A percentile compares a stretch with the other conserved stretches of the same genome.
Conservation (phyloP, 2,797 vertebrate species). For the Champsocephalus gunnari region DNA sequence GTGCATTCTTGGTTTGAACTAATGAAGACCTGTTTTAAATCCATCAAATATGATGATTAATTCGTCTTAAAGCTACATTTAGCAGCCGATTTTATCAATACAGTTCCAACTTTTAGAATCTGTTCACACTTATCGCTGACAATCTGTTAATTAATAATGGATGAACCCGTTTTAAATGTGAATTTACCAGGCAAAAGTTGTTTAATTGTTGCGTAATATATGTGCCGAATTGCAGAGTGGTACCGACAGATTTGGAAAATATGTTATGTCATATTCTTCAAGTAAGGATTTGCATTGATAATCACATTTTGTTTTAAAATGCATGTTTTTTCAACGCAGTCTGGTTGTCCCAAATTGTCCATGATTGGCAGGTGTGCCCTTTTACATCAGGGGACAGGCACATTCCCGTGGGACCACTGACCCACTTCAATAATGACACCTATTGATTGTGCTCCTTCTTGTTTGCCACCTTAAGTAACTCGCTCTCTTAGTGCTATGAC, state of each 20-base stretch:
- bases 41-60: neutral
- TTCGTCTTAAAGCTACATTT: neutral
- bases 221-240: slow-evolving; percentile 4
- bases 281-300: neutral
- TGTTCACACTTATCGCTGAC: neutral
- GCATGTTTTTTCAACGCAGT: neutral
- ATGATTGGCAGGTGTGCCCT: neutral
- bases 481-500: neutral
- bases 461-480: slow-evolving; percentile 8
- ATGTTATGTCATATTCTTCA: accelerated
- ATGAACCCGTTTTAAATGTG: neutral
- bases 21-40: neutral
- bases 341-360: neutral
- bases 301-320: neutral
- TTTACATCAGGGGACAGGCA: neutral
- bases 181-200: neutral
- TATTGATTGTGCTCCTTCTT: neutral
- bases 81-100: neutral
- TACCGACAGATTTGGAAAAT: neutral
- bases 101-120: slow-evolving; percentile 12
- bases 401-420: neutral
- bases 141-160: neutral
- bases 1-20: neutral
- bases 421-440: neutral
- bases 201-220: neutral